These are phyloP conservation scores for Gonioctena quinquepunctata DNA, from an alignment of 1,140 invertebrate genomes.

Conservation along the genomic window DNA sequence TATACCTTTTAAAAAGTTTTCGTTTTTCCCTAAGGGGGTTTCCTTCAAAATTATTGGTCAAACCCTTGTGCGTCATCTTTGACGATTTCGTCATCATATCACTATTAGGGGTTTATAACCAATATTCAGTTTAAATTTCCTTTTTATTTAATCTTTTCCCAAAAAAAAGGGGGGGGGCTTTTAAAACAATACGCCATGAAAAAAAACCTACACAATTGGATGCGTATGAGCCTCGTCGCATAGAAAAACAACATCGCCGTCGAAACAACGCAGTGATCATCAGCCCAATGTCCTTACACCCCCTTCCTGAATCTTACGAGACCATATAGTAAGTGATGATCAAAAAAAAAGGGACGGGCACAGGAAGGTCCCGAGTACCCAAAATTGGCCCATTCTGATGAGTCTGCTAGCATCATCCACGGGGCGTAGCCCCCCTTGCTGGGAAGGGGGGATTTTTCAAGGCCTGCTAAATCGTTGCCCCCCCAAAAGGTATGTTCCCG, in stretches of 20 bases:
- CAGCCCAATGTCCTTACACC: conserved; percentile 67
- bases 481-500: conserved; percentile 61
- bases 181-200: too few relatives aligned
- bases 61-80: too few relatives aligned
- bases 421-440: conserved; percentile 68
- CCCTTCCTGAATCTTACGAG: conserved; percentile 69
- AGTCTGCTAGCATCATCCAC: conserved; percentile 68
- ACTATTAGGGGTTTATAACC: too few relatives aligned
- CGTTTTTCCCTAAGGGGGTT: too few relatives aligned
- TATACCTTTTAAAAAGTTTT: too few relatives aligned
- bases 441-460: conserved; percentile 64
- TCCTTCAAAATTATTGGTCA: too few relatives aligned
- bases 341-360: conserved; percentile 69
- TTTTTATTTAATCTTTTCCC: too few relatives aligned
- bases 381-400: conserved; percentile 62
- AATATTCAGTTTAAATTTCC: too few relatives aligned
- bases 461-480: conserved; percentile 69
- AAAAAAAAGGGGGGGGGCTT: too few relatives aligned
- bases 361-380: conserved; percentile 66
- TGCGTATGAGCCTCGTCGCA: conserved; percentile 70
- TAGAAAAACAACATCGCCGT: conserved; percentile 66
- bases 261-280: conserved; percentile 64
- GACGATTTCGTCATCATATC: too few relatives aligned
- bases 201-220: conserved; percentile 53
- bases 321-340: conserved; percentile 69